These are phyloP conservation scores for Cecropterus lyciades DNA, from an alignment of 1,140 invertebrate species.

Conservation along the genomic window DNA sequence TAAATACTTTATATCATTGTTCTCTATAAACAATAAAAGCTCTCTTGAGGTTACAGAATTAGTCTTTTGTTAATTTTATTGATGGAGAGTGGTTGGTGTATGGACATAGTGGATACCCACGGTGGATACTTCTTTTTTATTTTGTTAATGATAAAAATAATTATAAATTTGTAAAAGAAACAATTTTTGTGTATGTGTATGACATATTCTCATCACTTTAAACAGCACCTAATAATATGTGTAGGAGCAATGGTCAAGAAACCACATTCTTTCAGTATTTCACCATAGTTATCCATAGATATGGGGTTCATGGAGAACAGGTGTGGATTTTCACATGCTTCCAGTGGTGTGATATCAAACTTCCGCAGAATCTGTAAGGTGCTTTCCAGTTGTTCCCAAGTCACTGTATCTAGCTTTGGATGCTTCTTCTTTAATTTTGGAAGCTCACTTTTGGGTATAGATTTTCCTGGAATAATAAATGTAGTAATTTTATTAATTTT, in stretches of 20 bases:
- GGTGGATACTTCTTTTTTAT: no score
- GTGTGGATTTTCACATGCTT: constrained; percentile 81
- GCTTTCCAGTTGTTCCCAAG: constrained; percentile 54
- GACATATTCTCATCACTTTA: no score
- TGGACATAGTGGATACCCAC: no score
- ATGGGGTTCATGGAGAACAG: constrained; percentile 82
- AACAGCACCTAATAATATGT: constrained; percentile 75
- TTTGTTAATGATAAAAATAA: no score
- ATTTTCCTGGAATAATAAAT: constrained; percentile 48
- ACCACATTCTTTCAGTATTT: constrained; percentile 83
- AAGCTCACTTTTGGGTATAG: constrained; percentile 39
- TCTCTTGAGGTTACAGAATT: no score
- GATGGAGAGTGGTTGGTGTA: no score
- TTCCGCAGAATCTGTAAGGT: constrained; percentile 63
- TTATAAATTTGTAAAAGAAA: no score
- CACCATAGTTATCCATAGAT: constrained; percentile 83
- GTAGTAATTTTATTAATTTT: no score
- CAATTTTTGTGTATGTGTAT: no score
- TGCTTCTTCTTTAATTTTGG: constrained; percentile 56
- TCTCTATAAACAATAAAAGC: no score
- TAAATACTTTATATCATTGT: no score
- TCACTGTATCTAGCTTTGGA: constrained; percentile 56
- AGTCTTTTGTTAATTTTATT: no score
- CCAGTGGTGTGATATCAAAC: constrained; percentile 67
- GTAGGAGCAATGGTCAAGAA: constrained; percentile 77